Evolutionary conservation across 2,797 vertebrate genomes (phyloP).

Genomic region (Gambusia yucatana): DNA sequence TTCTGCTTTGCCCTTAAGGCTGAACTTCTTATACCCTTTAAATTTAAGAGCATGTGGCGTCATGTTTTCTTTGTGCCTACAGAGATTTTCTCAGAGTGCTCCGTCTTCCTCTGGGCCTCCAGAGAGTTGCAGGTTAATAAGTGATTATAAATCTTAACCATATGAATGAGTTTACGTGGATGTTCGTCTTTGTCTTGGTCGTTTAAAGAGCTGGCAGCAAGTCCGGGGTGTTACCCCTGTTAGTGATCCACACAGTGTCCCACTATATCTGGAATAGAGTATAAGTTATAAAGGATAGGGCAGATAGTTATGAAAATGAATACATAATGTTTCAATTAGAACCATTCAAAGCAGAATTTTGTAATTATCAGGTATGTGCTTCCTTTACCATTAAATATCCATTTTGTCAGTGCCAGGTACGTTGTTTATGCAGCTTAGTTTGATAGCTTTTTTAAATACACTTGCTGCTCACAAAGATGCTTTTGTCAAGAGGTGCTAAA

Average conservation of each 20-base stretch:
- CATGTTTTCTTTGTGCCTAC: slow-evolving; percentile 9
- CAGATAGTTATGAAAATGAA: not conserved
- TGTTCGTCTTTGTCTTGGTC: not conserved
- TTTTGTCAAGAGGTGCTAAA: not conserved
- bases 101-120: not conserved
- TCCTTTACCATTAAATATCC: not conserved
- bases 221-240: not conserved
- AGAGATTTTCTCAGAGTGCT: not conserved
- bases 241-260: not conserved
- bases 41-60: not conserved
- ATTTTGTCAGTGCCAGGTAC: not conserved
- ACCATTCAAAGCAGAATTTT: not conserved
- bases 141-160: slow-evolving; percentile 2
- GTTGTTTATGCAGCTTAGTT: not conserved
- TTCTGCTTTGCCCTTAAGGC: not conserved
- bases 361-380: not conserved
- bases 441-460: not conserved
- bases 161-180: not conserved
- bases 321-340: not conserved
- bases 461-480: not conserved
- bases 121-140: not conserved
- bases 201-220: not conserved
- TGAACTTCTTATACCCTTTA: not conserved
- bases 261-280: too few relatives aligned
- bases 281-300: not conserved